Evolutionary conservation across 2,888 invertebrate species (phyloP), one percentile per base, ranked within the genome.

Genomic region (Drosophila limbata): DNA sequence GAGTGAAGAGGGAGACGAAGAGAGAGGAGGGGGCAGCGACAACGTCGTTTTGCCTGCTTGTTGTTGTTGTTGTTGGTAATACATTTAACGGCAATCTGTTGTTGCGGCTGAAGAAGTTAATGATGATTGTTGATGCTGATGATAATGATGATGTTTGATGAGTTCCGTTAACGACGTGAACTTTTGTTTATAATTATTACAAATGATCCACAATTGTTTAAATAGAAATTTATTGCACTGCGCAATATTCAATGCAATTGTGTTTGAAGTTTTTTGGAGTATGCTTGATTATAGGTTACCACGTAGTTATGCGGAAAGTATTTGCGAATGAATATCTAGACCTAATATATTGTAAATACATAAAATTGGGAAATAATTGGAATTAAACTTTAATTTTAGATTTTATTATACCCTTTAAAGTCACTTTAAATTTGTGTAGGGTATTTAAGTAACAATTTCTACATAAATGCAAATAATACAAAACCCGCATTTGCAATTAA

Each of bases 401-500:
- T 33, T 4, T 19, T 13, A 6, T 17, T 48, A 8, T 13, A 48
- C 1, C 5, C 13, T 17, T n/a, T 25, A 3, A 11, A 5, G 37
- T 39, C 4, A 3, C 6, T 19, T 44, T 35, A 13, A 39, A 28
- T 6, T 21, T 56, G 10, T 28, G 10, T n/a, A 35, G 63, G 48
- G 57, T 57, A 63, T 63, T 10, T 11, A 13, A 47, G 25, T 1
- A 33, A 15, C 42, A 42, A n/a, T 33, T 35, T 40, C 13, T 15
- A 11, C 4, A 25, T 25, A 25, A 25, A 28, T 19, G 19, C 39
- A 50, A 19, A 50, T 50, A 33, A 19, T 40, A 33, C 39, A 48
- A 69, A 73, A 39, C 64, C 68, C 73, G 77, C 81, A 81, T 68
- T 82, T 79, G 75, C 83, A 80, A 77, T 71, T 82, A 77, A 77